Evolutionary conservation across 2,888 invertebrate species (phyloP).

Genomic region (Callinectes sapidus): DNA sequence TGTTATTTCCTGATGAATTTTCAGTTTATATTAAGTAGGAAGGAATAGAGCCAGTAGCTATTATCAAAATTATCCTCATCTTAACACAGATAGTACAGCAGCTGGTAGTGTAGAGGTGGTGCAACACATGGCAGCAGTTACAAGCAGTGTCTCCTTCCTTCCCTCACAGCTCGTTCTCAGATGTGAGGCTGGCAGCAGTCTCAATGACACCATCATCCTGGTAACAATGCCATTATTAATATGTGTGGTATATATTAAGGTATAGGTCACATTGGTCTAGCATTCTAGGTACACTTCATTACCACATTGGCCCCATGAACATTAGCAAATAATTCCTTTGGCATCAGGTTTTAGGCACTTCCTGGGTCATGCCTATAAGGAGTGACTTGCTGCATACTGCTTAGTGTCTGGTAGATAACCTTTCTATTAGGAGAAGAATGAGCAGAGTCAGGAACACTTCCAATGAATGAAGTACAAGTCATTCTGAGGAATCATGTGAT

Average conservation of each 20-base stretch:
- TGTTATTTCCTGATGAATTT: neutral
- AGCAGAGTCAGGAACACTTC: neutral
- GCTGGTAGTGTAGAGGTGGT: neutral
- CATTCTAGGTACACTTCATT: neutral
- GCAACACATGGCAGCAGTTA: too few species aligned
- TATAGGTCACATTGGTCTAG: neutral
- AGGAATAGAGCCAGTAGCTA: neutral
- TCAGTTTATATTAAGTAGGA: neutral
- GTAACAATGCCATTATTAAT: neutral
- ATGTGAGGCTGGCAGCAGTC: constrained; percentile 36
- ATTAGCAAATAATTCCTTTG: neutral
- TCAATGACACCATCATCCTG: constrained; percentile 63
- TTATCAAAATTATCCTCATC: neutral
- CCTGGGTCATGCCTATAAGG: neutral
- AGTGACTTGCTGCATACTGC: neutral
- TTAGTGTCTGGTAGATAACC: neutral
- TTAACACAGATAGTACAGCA: neutral
- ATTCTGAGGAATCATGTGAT: neutral
- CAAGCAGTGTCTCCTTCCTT: neutral
- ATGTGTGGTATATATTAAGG: neutral
- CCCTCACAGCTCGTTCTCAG: constrained; percentile 63
- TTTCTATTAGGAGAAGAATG: neutral
- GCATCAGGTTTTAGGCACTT: neutral
- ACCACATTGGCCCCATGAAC: neutral
- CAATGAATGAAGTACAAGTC: neutral